Base-by-base conservation (phyloP, 2,113 vertebrate genomes). In the Gobiocypris rarus region DNA sequence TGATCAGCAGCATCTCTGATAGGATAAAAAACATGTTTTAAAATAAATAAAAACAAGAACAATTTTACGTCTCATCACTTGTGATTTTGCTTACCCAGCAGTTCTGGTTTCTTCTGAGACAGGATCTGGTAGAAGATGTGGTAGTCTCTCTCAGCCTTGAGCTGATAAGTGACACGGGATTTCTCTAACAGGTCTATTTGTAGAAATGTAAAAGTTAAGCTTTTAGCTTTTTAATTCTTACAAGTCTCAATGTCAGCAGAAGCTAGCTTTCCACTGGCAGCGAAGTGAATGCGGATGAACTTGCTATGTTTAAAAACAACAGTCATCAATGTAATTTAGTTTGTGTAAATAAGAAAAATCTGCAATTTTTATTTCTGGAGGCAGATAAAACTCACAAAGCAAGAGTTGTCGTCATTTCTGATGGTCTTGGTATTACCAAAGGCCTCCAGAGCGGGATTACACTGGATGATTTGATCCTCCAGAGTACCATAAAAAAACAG, bases 81-180 rank as follows among this genome's bases (percentile, higher is more conserved):
- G 67, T 31, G 22, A 75, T 31, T 78, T 48, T 81, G n/a, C 96
- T 97, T 92, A 97, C 96, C 97, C 52, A 97, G 93, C 45, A 97
- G 93, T 82, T 98, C 96, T 0, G 96, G 96, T 90, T 96, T 98
- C 41, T 92, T 94, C 26, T 96, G 96, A 59, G 96, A 97, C 82
- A 97, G 91, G 86, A 98, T 98, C 92, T 98, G 97, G 88, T 98
- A 98, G 93, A 97, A 98, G 90, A 98, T 97, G 84, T 97, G 96
- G 59, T 97, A 98, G 86, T 96, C 97, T 86, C 97, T 95, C 90
- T 98, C 96, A 90, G 96, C 95, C 87, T 94, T 96, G 31, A 97
- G 93, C 92, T 98, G 97, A 88, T 95, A 97, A 56, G 95, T 97
- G 54, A 97, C 96, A 86, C 96, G 94, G 3, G 96, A 98, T 78